phyloP scores from a whole-genome alignment of 2,113 vertebrate genomes.

The Syrmaticus mikado region DNA sequence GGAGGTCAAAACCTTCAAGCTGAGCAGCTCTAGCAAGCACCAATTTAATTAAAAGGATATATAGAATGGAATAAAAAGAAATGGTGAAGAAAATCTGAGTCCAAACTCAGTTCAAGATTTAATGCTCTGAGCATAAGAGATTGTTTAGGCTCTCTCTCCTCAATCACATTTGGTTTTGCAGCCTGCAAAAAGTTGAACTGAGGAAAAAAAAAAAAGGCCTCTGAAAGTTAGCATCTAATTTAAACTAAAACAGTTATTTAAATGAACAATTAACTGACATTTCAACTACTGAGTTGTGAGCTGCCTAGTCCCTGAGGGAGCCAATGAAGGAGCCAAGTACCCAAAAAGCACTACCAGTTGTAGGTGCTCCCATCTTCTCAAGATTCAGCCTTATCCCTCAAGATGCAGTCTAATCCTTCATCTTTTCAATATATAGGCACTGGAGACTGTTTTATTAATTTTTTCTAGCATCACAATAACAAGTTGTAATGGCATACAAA shows the following conservation, averaged over 20 bases:
- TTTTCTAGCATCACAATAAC: not conserved
- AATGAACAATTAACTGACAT: not conserved
- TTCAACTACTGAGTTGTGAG: not conserved
- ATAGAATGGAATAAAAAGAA: not conserved
- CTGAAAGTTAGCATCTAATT: not conserved
- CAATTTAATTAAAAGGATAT: slow-evolving; percentile 10
- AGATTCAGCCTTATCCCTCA: not conserved
- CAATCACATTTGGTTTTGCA: not conserved
- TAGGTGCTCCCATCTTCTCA: not conserved
- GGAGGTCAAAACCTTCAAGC: not conserved
- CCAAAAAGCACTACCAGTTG: not conserved
- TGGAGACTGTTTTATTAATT: not conserved
- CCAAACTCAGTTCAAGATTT: not conserved
- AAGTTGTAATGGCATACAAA: not conserved
- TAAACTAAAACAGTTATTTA: not conserved
- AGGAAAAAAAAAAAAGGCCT: not conserved
- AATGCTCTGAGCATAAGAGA: not conserved
- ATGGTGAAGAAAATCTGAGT: not conserved
- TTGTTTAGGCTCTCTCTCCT: not conserved
- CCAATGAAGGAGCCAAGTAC: not conserved
- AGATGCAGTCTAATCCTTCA: not conserved
- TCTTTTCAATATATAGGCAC: not conserved
- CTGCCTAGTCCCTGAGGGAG: not conserved
- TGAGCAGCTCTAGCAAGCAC: not conserved
- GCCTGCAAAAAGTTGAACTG: not conserved